phyloP scores from a whole-genome alignment of 2,888 invertebrate genomes.

The Cacoxenus indagator region DNA sequence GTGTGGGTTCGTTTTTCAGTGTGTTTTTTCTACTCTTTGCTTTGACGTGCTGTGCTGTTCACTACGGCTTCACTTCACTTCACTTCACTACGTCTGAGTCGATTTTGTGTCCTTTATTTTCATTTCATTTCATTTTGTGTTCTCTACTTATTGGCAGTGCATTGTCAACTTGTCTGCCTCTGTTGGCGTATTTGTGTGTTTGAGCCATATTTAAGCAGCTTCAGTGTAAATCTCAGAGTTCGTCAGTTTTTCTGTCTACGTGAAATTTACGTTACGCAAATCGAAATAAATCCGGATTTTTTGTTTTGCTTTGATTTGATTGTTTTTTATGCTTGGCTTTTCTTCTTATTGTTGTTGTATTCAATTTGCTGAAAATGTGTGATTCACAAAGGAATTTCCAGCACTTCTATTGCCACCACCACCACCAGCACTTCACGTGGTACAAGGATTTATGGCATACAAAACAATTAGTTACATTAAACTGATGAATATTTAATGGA shows the following conservation, averaged over 20 bases:
- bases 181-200: not conserved
- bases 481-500: not conserved
- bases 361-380: not conserved
- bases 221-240: not conserved
- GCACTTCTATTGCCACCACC: not conserved
- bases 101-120: constrained; percentile 3
- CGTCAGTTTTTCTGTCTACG: not conserved
- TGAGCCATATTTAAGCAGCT: not conserved
- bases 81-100: not conserved
- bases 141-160: not conserved
- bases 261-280: constrained; percentile 8
- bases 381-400: not conserved
- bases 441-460: not conserved
- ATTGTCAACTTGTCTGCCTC: not conserved
- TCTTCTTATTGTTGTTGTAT: not conserved
- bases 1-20: not conserved
- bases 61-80: not conserved
- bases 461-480: constrained; percentile 4
- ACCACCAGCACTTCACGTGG: not conserved
- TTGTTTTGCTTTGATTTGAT: not conserved
- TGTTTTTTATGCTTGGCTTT: not conserved
- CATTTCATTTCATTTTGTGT: constrained; percentile 9
- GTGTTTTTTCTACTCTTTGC: not conserved
- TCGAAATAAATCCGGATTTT: constrained; percentile 7
- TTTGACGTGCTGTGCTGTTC: not conserved